Evolutionary conservation across 2,797 vertebrate genomes (phyloP).

Genomic region (Buceros bicornis): DNA sequence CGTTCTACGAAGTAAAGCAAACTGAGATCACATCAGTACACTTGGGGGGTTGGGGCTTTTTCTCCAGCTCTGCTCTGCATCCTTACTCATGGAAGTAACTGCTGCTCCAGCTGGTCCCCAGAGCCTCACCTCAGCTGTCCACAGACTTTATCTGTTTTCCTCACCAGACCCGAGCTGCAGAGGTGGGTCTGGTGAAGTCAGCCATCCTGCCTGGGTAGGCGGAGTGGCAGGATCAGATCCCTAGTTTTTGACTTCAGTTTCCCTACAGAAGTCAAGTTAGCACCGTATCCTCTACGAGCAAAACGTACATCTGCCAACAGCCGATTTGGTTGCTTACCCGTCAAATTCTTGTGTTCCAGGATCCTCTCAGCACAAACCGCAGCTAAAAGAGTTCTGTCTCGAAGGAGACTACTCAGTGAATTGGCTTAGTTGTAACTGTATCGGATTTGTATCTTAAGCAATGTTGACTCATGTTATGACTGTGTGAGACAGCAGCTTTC

Average conservation of each 20-base stretch:
- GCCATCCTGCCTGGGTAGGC: background rate
- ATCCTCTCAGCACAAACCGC: conserved; percentile 49
- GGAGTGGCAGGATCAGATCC: background rate
- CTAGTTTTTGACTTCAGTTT: conserved; percentile 22
- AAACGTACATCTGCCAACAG: conserved; percentile 37
- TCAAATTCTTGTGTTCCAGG: conserved; percentile 15
- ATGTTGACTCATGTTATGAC: conserved; percentile 51
- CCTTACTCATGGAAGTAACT: conserved; percentile 51
- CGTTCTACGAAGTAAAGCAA: conserved; percentile 48
- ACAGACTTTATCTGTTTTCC: conserved; percentile 1
- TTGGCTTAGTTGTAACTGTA: conserved; percentile 66
- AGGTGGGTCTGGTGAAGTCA: conserved; percentile 19
- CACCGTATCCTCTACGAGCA: conserved; percentile 36
- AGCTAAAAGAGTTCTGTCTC: conserved; percentile 37
- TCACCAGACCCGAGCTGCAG: background rate
- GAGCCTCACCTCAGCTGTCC: conserved; percentile 55
- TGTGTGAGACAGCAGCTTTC: conserved; percentile 63
- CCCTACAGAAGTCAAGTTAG: conserved; percentile 56
- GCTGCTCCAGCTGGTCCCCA: conserved; percentile 40
- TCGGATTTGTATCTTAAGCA: conserved; percentile 61
- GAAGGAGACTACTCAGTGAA: conserved; percentile 56
- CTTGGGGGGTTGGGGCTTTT: background rate
- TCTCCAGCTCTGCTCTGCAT: background rate
- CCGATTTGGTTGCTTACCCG: background rate
- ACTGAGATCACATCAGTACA: background rate